These are phyloP conservation scores for Xylocopa sonorina DNA, from an alignment of 1,140 invertebrate species.

Conservation along the genomic window DNA sequence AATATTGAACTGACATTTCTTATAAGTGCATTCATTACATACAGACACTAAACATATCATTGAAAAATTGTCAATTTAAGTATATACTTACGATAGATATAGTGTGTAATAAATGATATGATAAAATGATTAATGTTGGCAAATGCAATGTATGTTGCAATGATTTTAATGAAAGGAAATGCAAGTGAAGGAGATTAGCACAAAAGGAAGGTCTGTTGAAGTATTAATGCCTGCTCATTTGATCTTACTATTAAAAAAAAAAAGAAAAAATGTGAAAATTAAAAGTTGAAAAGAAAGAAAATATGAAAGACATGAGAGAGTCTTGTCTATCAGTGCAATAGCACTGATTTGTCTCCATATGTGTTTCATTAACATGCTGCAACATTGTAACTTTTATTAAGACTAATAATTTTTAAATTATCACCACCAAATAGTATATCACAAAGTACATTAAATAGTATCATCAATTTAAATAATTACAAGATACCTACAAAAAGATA, in stretches of 20 bases:
- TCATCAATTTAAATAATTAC: constrained; percentile 21
- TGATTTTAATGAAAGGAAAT: constrained; percentile 24
- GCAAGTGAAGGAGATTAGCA: constrained; percentile 20
- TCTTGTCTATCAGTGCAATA: constrained; percentile 65
- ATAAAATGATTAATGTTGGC: constrained; percentile 37
- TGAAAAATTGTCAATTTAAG: background rate
- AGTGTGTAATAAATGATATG: constrained; percentile 25
- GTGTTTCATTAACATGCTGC: constrained; percentile 77
- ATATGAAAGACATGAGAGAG: constrained; percentile 52
- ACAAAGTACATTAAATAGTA: constrained; percentile 37
- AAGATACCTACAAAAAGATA: constrained; percentile 9
- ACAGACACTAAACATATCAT: constrained; percentile 12
- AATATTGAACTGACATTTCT: background rate
- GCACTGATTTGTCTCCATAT: constrained; percentile 70
- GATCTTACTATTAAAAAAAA: constrained; percentile 23
- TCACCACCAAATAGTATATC: constrained; percentile 3
- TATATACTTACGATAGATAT: constrained; percentile 62
- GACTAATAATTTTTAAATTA: constrained; percentile 46
- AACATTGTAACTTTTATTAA: constrained; percentile 80
- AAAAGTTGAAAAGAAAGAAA: constrained; percentile 46
- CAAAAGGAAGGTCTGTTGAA: constrained; percentile 1
- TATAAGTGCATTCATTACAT: constrained; percentile 32
- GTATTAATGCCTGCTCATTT: constrained; percentile 51
- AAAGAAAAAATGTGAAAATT: constrained; percentile 29
- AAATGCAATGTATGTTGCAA: constrained; percentile 34